Base-by-base conservation (phyloP, 2,888 invertebrate species). In the Gerris lacustris region DNA sequence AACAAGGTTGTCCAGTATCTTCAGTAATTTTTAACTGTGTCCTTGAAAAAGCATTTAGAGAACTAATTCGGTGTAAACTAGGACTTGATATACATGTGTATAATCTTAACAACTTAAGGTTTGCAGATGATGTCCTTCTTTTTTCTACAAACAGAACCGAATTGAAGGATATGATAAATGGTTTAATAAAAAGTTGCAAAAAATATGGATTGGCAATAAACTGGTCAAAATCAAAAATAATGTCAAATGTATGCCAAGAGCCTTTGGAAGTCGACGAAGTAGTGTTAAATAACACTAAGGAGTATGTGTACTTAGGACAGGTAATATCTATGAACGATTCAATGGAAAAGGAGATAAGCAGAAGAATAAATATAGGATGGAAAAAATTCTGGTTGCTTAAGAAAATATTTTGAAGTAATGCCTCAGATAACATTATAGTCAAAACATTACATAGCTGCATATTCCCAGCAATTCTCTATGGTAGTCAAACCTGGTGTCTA, bases 131-230 rank as follows among this genome's bases (percentile, higher is more conserved):
- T 44, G 31, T 67, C 11, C 44, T 18, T 44, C 44, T 67, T 18
- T 31, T 67, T 44, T 18, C 67, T 11, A 44, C 11, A 11, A 67
- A 44, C 44, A 67, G 15, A 31, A 44, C 67, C 15, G 67, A 67
- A 18, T 44, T 67, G 15, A 17, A 43, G 43, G 43, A 67, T 15
- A 67, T 67, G 67, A 18, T 67, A 18, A 67, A 15, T 15, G 44
- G 44, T 67, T 67, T 43, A 44, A 55, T 55, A 11, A 15, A 55
- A 55, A 15, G 1, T 11, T 55, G 55, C 43, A 31, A 9, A 67
- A 67, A 67, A 67, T 67, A 67, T 67, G 63, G 69, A 6, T 62
- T 69, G 44, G 11, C 15, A 43, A n/a, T 69, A 18, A 63, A 69
- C 43, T 44, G 44, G 7, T 62, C 45, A 43, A 69, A 69, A 69